Evolutionary conservation across 1,140 invertebrate genomes (phyloP).

Genomic region (Holcopasites calliopsidis): DNA sequence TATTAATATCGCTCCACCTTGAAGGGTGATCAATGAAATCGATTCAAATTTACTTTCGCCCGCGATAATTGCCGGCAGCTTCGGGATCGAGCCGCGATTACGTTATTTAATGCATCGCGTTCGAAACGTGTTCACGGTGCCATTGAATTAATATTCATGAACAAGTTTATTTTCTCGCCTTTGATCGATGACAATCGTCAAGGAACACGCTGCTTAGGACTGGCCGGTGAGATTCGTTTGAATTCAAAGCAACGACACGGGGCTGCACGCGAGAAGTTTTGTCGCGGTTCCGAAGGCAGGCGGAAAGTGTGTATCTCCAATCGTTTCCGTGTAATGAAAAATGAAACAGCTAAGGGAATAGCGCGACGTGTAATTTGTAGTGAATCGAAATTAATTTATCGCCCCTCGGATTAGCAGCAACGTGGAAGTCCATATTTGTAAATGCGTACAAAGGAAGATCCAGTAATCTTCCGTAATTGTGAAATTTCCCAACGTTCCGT

Average conservation of each 20-base stretch:
- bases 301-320: conserved; percentile 11
- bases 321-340: conserved; percentile 8
- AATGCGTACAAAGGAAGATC: neutral
- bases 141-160: conserved; percentile 7
- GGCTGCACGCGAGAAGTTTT: conserved; percentile 43
- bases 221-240: neutral
- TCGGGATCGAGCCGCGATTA: too few species aligned
- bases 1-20: neutral
- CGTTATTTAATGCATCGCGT: neutral
- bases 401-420: neutral
- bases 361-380: neutral
- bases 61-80: too few species aligned
- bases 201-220: conserved; percentile 8
- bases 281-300: neutral
- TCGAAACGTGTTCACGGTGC: neutral
- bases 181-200: conserved; percentile 43
- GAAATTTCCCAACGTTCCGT: neutral
- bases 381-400: conserved; percentile 14
- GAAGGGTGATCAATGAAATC: neutral
- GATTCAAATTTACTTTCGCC: neutral
- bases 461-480: neutral
- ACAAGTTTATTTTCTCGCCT: conserved; percentile 9
- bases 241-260: conserved; percentile 31
- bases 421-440: neutral
- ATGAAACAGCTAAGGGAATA: neutral